phyloP scores from a whole-genome alignment of 2,113 vertebrate genomes.

The Lota lota region DNA sequence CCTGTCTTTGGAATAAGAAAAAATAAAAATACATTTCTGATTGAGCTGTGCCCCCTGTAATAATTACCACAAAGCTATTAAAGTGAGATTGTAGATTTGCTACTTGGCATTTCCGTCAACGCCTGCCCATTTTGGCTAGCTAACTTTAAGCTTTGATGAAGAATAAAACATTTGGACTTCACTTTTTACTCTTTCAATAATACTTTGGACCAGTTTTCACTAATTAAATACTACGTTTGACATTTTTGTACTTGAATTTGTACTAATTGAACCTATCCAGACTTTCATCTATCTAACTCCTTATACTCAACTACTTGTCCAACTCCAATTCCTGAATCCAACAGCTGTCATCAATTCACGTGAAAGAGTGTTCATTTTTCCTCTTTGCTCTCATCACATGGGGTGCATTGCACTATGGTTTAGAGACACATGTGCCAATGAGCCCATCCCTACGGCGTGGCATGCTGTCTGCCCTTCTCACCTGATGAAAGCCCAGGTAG shows the following conservation, averaged over 20 bases:
- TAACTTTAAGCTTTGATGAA: constrained; percentile 5
- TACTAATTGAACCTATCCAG: background rate
- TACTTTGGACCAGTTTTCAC: background rate
- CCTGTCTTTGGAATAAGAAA: background rate
- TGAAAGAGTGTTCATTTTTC: background rate
- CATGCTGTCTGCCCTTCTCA: constrained; percentile 26
- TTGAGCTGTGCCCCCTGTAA: background rate
- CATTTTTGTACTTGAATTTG: too few species aligned
- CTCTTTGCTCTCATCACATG: background rate
- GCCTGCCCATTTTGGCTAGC: constrained; percentile 8
- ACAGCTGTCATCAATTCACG: background rate
- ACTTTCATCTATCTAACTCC: background rate
- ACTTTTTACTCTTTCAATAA: background rate
- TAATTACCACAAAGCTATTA: constrained; percentile 2
- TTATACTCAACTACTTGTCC: background rate
- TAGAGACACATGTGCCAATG: too few species aligned
- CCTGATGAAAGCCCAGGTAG: constrained; percentile 79
- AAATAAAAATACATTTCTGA: background rate
- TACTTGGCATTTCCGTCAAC: constrained; percentile 13
- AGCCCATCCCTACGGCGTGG: too few species aligned
- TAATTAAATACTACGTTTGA: background rate
- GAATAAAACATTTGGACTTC: constrained; percentile 1
- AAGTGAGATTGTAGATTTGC: constrained; percentile 8
- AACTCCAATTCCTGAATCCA: background rate
- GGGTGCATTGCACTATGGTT: too few species aligned